A percentile compares a stretch with the other conserved stretches of the same genome.
Evolutionary conservation across 1,140 invertebrate genomes (phyloP).

Genomic region (Zaprionus nigranus): DNA sequence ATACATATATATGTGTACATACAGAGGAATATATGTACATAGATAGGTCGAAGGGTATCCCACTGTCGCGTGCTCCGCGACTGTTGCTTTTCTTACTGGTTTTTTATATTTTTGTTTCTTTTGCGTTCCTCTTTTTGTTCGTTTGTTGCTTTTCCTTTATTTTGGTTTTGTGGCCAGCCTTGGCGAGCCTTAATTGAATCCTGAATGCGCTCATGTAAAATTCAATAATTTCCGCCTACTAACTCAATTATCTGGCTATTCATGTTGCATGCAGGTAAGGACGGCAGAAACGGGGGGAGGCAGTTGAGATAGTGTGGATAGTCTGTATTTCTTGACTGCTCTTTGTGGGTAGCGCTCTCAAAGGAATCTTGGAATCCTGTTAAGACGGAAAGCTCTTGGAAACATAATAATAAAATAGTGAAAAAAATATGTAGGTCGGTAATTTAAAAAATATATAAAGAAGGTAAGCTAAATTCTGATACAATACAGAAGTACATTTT

Average conservation of each 20-base stretch:
- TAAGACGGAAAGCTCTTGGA: not conserved
- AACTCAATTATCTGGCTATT: conserved; percentile 72
- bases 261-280: conserved; percentile 42
- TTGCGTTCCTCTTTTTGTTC: not conserved
- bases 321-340: not conserved
- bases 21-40: no score
- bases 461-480: no score
- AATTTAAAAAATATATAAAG: no score
- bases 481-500: no score
- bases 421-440: no score
- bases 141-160: not conserved
- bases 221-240: conserved; percentile 75
- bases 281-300: no score
- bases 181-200: conserved; percentile 62
- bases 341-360: not conserved
- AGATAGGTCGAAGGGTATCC: no score
- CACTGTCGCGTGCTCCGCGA: no score
- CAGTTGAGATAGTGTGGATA: not conserved
- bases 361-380: not conserved
- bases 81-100: no score
- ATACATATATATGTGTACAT: no score
- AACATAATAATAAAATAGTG: not conserved
- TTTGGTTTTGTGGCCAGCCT: not conserved
- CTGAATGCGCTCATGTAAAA: conserved; percentile 75
- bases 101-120: not conserved